Percentiles rank a stretch among this genome's conserved stretches.
phyloP scores from a whole-genome alignment of 2,113 vertebrate species.

The Pontoporia blainvillei region DNA sequence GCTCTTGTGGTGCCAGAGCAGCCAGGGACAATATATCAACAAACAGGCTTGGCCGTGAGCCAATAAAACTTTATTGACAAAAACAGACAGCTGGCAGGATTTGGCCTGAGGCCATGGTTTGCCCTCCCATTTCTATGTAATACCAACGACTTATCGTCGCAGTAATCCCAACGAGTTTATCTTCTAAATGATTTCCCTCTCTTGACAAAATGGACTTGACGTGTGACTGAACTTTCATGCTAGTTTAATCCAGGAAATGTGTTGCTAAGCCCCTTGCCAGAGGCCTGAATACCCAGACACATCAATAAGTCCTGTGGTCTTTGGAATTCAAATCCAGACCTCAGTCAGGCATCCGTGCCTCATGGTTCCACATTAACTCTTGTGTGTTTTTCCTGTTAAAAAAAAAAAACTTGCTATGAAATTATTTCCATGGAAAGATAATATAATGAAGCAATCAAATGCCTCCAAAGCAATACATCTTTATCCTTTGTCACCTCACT shows the following conservation, averaged over 20 bases:
- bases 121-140: neutral
- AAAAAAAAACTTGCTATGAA: neutral
- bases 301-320: neutral
- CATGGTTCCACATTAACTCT: neutral
- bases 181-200: neutral
- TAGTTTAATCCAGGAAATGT: neutral
- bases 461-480: neutral
- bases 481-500: neutral
- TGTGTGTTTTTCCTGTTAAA: neutral
- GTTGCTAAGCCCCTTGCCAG: neutral
- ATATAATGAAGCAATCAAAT: neutral
- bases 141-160: neutral
- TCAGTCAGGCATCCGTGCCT: neutral
- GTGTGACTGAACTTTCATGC: neutral
- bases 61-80: conserved; percentile 25
- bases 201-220: neutral
- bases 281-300: neutral
- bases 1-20: neutral
- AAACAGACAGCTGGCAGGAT: neutral
- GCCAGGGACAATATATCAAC: neutral
- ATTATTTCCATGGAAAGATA: neutral
- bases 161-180: neutral
- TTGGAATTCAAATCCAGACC: neutral
- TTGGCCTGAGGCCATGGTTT: neutral
- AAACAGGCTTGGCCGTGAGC: neutral